Evolutionary conservation across 1,140 invertebrate genomes (phyloP).

Genomic region (Macrostomum lignano): DNA sequence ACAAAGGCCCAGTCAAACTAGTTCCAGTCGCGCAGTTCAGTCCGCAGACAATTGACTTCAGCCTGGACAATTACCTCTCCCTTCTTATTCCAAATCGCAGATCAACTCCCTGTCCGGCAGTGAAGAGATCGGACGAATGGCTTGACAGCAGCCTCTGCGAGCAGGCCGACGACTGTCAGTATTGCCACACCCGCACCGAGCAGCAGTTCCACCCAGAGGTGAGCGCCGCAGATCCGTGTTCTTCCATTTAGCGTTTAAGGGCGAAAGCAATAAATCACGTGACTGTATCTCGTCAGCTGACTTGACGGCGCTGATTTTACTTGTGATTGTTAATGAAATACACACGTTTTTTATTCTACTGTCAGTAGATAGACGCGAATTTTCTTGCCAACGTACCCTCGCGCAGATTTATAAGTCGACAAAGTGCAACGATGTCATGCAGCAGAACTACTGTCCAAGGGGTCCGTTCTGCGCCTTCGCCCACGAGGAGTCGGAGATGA

Average conservation of each 20-base stretch:
- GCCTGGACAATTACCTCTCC: too few relatives aligned
- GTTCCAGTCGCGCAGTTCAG: too few relatives aligned
- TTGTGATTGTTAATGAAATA: conserved; percentile 2
- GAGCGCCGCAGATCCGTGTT: conserved; percentile 1
- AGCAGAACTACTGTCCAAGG: conserved; percentile 75
- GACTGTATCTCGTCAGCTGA: too few relatives aligned
- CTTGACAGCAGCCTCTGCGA: conserved; percentile 83
- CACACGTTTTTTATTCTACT: not conserved
- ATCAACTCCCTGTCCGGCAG: conserved; percentile 91
- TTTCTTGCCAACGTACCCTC: not conserved
- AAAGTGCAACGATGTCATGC: conserved; percentile 89
- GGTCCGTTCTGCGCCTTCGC: conserved; percentile 96
- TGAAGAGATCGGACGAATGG: conserved; percentile 95
- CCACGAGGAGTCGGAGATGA: conserved; percentile 46
- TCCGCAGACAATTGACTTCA: too few relatives aligned
- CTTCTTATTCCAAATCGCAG: too few relatives aligned
- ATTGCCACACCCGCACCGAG: conserved; percentile 92
- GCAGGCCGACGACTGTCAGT: conserved; percentile 62
- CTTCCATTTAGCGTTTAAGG: not conserved
- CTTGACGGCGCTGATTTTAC: not conserved
- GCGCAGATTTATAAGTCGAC: conserved; percentile 75
- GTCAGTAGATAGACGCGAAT: too few relatives aligned
- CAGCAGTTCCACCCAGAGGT: conserved; percentile 93
- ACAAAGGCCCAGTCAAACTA: too few relatives aligned
- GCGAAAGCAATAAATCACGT: not conserved